These are phyloP conservation scores for Geophilus truncorum DNA, from an alignment of 2,888 invertebrate species.

Conservation along the genomic window DNA sequence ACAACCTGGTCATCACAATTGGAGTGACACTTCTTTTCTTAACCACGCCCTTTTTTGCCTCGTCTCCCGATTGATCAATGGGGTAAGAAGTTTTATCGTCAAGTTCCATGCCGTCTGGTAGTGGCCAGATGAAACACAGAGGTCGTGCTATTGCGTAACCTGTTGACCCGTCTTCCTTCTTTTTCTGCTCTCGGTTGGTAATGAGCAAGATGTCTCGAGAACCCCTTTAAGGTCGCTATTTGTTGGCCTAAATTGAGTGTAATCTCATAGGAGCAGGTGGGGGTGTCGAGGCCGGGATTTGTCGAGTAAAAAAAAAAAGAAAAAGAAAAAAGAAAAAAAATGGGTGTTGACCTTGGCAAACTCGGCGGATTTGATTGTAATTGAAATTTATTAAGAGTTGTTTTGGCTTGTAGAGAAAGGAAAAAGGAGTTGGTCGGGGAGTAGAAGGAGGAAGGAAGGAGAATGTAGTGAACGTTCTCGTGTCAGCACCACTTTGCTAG, in stretches of 20 bases:
- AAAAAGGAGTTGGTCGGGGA: background rate
- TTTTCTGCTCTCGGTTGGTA: background rate
- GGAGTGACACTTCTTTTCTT: background rate
- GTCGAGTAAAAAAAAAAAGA: background rate
- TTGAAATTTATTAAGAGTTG: slow-evolving; percentile 9
- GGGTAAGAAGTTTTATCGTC: background rate
- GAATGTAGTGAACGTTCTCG: background rate
- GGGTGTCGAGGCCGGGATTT: background rate
- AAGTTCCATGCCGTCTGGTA: background rate
- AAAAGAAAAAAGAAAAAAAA: background rate
- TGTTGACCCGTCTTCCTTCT: background rate
- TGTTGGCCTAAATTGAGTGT: background rate
- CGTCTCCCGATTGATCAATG: background rate
- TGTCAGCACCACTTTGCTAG: background rate
- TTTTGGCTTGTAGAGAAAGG: slow-evolving; percentile 3
- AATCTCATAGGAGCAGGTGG: background rate
- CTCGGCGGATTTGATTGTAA: background rate
- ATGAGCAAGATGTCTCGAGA: background rate
- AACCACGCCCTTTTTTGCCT: no score
- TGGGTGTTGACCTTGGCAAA: background rate
- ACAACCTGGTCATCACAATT: background rate
- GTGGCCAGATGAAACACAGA: background rate
- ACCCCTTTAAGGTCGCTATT: background rate
- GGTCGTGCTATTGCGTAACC: background rate
- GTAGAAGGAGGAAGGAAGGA: background rate